Conservation (phyloP, 2,888 invertebrate genomes). For the Apotomis turbidana region DNA sequence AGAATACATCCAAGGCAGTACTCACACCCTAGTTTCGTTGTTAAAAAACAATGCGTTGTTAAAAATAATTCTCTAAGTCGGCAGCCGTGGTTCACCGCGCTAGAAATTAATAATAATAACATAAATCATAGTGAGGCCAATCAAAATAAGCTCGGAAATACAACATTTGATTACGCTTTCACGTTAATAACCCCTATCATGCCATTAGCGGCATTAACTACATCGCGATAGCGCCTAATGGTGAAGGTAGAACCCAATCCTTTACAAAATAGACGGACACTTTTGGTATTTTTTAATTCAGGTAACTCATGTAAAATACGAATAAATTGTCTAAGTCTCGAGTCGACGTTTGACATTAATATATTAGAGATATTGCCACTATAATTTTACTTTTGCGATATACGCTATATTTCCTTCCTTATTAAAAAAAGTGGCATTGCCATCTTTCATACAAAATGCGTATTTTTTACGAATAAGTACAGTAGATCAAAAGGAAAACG, state of each 20-base stretch:
- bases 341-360: no score
- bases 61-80: neutral
- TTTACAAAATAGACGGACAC: neutral
- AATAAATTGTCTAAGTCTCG: no score
- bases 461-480: no score
- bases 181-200: conserved; percentile 37
- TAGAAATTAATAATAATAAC: conserved; percentile 16
- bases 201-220: conserved; percentile 35
- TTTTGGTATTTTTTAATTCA: neutral
- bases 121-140: conserved; percentile 31
- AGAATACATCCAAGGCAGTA: no score
- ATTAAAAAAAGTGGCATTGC: no score
- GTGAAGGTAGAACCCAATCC: conserved; percentile 3
- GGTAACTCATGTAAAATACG: neutral
- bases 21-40: no score
- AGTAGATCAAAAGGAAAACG: no score
- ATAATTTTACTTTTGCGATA: no score
- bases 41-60: no score
- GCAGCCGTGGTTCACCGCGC: neutral
- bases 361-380: no score
- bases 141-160: conserved; percentile 27
- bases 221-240: conserved; percentile 24
- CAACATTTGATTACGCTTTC: conserved; percentile 36
- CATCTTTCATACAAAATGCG: no score
- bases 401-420: no score